Evolutionary conservation across 1,140 invertebrate genomes (phyloP), one percentile per base, ranked within the genome.

Genomic region (Copidosoma floridanum): DNA sequence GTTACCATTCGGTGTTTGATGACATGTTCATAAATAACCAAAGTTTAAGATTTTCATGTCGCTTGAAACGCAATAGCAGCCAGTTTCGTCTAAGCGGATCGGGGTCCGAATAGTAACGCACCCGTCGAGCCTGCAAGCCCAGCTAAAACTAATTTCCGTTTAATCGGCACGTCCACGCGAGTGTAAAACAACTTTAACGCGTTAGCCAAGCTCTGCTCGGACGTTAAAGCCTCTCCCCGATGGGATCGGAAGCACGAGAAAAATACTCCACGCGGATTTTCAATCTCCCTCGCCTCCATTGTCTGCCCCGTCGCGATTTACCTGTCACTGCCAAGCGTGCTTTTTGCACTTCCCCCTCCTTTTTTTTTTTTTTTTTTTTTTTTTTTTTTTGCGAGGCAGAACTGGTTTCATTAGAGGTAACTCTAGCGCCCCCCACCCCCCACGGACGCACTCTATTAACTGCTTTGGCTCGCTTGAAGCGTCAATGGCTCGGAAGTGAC

Each of bases 321-420:
- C n/a, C n/a, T n/a, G n/a, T n/a, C n/a, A n/a, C n/a, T n/a, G n/a
- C n/a, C n/a, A n/a, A n/a, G n/a, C n/a, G n/a, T n/a, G n/a, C n/a
- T n/a, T n/a, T n/a, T n/a, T n/a, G 16, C 16, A 41, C 21, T 41
- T 41, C 21, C 38, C 16, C 21, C 16, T 23, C 12, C 43, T 46
- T n/a, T 12, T 46, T 12, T 46, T 7, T 18, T 18, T 23, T 5
- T 23, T 46, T 43, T 43, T 43, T 11, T 11, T 14, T 46, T 7
- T 26, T 46, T 46, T n/a, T n/a, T n/a, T n/a, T n/a, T n/a, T n/a
- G n/a, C n/a, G n/a, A n/a, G n/a, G n/a, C n/a, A n/a, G n/a, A n/a
- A n/a, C n/a, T 27, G 50, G 44, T 64, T 47, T 32, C 43, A 47
- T 35, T 52, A 52, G 20, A 29, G 48, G 18, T 52, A 52, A 52